Conservation (phyloP, 2,888 invertebrate species). For the Tortricodes alternella region DNA sequence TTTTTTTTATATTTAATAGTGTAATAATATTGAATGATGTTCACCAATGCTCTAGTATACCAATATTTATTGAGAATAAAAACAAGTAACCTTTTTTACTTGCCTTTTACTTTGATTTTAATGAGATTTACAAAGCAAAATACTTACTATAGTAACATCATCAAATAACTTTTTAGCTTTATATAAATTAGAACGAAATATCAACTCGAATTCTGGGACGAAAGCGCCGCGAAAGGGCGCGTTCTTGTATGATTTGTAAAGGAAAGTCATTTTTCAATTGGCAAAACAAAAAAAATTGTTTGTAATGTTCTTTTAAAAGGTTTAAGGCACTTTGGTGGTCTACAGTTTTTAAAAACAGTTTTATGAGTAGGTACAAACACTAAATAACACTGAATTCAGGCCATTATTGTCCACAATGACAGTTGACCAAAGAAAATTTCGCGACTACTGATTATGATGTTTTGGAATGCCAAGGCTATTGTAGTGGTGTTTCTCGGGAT, state of each 20-base stretch:
- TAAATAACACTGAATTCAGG: conserved; percentile 34
- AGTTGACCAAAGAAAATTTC: conserved; percentile 42
- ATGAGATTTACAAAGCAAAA: no score
- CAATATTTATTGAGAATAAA: no score
- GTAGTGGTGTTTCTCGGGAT: conserved; percentile 49
- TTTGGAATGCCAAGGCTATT: conserved; percentile 50
- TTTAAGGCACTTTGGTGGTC: conserved; percentile 17
- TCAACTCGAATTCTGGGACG: conserved; percentile 54
- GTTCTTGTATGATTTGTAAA: conserved; percentile 68
- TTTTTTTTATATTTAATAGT: no score
- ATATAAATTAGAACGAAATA: conserved; percentile 51
- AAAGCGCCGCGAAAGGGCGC: conserved; percentile 67
- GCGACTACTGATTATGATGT: conserved; percentile 46
- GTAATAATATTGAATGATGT: no score
- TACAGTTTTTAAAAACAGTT: conserved; percentile 18
- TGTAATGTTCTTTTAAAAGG: conserved; percentile 10
- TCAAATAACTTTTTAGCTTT: conserved; percentile 53
- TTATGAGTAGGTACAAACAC: not conserved
- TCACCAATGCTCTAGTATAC: no score
- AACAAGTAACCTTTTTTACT: no score
- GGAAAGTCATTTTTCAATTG: conserved; percentile 54
- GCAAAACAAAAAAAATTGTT: not conserved
- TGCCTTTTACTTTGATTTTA: not conserved
- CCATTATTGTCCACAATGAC: conserved; percentile 44
- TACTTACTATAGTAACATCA: conserved; percentile 51